Evolutionary conservation across 1,140 invertebrate species (phyloP), one percentile per base, ranked within the genome.

Genomic region (Lepidurus arcticus): DNA sequence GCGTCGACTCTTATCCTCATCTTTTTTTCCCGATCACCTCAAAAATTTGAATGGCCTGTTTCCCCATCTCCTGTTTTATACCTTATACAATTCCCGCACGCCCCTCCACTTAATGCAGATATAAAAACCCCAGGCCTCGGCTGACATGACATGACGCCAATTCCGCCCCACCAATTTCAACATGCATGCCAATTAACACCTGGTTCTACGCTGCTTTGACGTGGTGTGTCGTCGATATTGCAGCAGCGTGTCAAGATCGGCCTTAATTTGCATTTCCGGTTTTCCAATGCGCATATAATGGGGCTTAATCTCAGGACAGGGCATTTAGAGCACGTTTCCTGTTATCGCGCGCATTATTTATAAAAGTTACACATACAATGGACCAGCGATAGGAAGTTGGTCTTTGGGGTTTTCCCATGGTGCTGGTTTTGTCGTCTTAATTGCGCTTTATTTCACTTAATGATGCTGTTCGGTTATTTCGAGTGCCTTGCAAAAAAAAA

Each of bases 251-350:
- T 65, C 53, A 16, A 13, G 21, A 65, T 65, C 53, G 21, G 16
- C 53, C 53, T 65, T 65, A 65, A 21, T 65, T 65, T 65, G 53
- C 53, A 65, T 65, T 65, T 65, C 53, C 53, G 53, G 53, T 65
- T 65, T 47, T 65, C 6, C 53, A 34, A 7, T 65, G n/a, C 21
- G 53, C 21, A 65, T 65, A 65, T 65, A 13, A 65, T n/a, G 34
- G 53, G 13, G 21, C 53, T 7, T 65, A 13, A 65, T 65, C 53
- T 65, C 53, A 65, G 16, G 53, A 65, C 53, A 65, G 4, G 53
- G 16, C 53, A 65, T 21, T 65, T 65, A 65, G 21, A 65, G 53
- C 53, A 65, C 53, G 53, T 65, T 65, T 65, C 53, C 53, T 65
- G 53, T 65, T 65, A 65, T 65, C 53, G 53, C 53, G 1, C 1